Conservation (phyloP, 2,888 invertebrate genomes). For the Pollenia amentaria region DNA sequence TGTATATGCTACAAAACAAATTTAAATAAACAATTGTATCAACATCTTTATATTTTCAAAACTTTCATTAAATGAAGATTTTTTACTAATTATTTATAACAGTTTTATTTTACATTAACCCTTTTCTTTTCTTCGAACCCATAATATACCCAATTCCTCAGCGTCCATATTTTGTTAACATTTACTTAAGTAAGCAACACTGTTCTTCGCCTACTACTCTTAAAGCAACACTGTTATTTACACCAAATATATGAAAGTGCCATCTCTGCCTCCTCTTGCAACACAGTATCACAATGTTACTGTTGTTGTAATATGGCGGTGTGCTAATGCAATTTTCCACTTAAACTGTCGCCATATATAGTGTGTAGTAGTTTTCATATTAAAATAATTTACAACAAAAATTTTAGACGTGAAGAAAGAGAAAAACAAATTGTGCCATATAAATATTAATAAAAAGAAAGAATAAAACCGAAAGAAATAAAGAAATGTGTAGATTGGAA, state of each 20-base stretch:
- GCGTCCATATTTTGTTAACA: no score
- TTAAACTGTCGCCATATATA: slow-evolving; percentile 75
- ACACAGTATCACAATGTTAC: not conserved
- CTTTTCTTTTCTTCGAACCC: not conserved
- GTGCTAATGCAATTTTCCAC: slow-evolving; percentile 76
- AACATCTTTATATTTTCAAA: no score
- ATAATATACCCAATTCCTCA: not conserved
- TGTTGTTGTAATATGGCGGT: slow-evolving; percentile 50
- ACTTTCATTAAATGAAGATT: no score
- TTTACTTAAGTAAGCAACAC: not conserved
- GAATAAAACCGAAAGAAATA: not conserved
- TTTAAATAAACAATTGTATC: no score
- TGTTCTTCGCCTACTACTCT: not conserved
- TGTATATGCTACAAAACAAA: no score
- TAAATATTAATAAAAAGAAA: slow-evolving; percentile 53
- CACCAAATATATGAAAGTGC: not conserved
- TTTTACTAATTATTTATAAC: no score
- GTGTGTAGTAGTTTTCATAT: slow-evolving; percentile 65
- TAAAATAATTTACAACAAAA: slow-evolving; percentile 70
- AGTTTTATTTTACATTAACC: no score
- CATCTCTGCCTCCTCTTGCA: slow-evolving; percentile 8
- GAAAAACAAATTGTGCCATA: slow-evolving; percentile 57
- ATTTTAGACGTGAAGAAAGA: slow-evolving; percentile 52
- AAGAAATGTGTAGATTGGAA: not conserved
- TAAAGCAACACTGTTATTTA: not conserved